These are phyloP conservation scores for Karalla daura DNA, from an alignment of 2,797 vertebrate species.

Conservation along the genomic window DNA sequence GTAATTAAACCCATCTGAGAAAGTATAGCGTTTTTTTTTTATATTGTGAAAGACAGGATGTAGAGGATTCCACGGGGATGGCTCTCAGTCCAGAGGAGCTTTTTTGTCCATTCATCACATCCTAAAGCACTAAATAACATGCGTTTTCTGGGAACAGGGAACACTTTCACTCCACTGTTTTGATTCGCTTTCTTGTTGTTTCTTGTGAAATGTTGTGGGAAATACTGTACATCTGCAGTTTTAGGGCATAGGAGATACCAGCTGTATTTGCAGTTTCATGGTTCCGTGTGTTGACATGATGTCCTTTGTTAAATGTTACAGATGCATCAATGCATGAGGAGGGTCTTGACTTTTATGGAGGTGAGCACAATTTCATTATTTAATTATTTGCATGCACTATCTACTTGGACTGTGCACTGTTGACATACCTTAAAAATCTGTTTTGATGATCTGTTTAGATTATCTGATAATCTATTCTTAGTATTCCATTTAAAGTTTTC, in stretches of 20 bases:
- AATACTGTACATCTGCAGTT: neutral
- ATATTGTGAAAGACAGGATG: conserved; percentile 1
- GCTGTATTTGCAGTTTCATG: neutral
- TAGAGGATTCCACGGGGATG: conserved; percentile 11
- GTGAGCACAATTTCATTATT: conserved; percentile 52
- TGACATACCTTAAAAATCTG: too few species aligned
- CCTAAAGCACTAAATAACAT: conserved; percentile 2
- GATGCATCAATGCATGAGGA: conserved; percentile 56
- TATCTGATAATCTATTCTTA: too few species aligned
- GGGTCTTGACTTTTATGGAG: conserved; percentile 65
- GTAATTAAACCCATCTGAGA: neutral
- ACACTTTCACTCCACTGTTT: conserved; percentile 10
- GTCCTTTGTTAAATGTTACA: conserved; percentile 53
- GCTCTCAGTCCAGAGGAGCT: neutral
- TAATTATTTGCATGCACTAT: too few species aligned
- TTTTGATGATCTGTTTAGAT: too few species aligned
- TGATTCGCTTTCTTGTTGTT: neutral
- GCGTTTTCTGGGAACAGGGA: conserved; percentile 4
- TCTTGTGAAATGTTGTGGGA: neutral
- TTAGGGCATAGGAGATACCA: neutral
- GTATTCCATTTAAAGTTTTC: too few species aligned
- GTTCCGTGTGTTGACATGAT: conserved; percentile 26
- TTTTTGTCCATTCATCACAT: conserved; percentile 33
- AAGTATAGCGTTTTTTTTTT: neutral
- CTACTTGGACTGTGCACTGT: too few species aligned